Evolutionary conservation across 2,113 vertebrate genomes (phyloP).

Genomic region (Halichoeres trimaculatus): DNA sequence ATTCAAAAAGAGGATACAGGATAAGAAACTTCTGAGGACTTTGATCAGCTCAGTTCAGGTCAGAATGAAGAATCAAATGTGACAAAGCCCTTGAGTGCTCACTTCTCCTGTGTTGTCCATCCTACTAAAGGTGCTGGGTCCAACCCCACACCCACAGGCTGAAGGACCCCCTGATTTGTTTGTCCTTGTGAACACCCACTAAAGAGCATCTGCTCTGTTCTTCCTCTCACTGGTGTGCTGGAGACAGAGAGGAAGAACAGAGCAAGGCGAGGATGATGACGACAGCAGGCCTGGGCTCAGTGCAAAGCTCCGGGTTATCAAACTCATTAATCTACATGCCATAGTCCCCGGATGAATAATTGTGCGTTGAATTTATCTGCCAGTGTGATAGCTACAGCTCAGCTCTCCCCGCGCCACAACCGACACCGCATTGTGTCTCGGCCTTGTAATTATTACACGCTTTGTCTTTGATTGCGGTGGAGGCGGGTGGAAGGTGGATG

Average conservation of each 20-base stretch:
- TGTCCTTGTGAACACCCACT: slow-evolving; percentile 22
- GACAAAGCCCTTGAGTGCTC: no score
- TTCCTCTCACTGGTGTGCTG: slow-evolving; percentile 74
- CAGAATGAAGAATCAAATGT: no score
- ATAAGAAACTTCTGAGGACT: no score
- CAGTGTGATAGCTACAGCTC: slow-evolving; percentile 95
- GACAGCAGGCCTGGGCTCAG: slow-evolving; percentile 88
- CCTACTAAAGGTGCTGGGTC: no score
- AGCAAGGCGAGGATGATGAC: slow-evolving; percentile 72
- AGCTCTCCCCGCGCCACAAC: slow-evolving; percentile 84
- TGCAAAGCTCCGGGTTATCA: slow-evolving; percentile 97
- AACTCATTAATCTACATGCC: slow-evolving; percentile 99
- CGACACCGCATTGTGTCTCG: slow-evolving; percentile 83
- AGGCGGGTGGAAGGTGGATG: slow-evolving; percentile 62
- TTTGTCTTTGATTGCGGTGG: slow-evolving; percentile 91
- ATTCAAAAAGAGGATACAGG: no score
- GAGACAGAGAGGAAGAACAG: slow-evolving; percentile 70
- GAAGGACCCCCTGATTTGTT: slow-evolving; percentile 18
- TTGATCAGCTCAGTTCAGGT: no score
- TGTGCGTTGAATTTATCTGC: slow-evolving; percentile 99
- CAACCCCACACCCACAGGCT: neutral
- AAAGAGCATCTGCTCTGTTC: slow-evolving; percentile 80
- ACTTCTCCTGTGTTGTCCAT: no score
- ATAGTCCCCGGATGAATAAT: slow-evolving; percentile 99
- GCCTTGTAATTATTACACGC: slow-evolving; percentile 93